Evolutionary conservation across 2,113 vertebrate species (phyloP).

Genomic region (Dascyllus trimaculatus): DNA sequence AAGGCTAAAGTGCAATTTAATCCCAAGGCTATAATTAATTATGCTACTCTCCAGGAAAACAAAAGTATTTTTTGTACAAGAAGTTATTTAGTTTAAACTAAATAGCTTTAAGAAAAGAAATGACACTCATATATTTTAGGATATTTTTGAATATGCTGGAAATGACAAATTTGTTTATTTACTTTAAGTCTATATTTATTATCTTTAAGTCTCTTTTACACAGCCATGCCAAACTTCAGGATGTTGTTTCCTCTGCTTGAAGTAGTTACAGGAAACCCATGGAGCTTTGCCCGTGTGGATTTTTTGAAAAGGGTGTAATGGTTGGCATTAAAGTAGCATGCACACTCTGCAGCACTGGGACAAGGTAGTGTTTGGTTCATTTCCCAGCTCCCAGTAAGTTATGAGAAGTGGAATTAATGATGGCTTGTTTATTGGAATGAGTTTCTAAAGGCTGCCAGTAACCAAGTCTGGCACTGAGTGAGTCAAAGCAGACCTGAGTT

Average conservation of each 20-base stretch:
- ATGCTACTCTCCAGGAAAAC: too few species aligned
- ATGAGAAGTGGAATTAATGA: slow-evolving; percentile 22
- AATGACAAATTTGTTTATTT: background rate
- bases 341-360: background rate
- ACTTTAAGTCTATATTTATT: background rate
- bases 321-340: background rate
- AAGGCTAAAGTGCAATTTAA: background rate
- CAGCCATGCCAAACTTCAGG: background rate
- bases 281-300: background rate
- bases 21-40: too few species aligned
- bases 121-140: background rate
- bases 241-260: background rate
- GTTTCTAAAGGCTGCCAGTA: slow-evolving; percentile 3
- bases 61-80: too few species aligned
- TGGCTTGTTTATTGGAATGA: slow-evolving; percentile 7
- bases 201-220: background rate
- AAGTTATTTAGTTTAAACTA: too few species aligned
- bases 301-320: background rate
- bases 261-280: background rate
- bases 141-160: background rate
- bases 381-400: background rate
- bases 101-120: background rate
- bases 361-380: slow-evolving; percentile 6
- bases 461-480: background rate
- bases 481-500: background rate